Percentiles rank a stretch among this genome's conserved stretches.
phyloP scores from a whole-genome alignment of 2,888 invertebrate species.

The Sphaeridia pumilis region DNA sequence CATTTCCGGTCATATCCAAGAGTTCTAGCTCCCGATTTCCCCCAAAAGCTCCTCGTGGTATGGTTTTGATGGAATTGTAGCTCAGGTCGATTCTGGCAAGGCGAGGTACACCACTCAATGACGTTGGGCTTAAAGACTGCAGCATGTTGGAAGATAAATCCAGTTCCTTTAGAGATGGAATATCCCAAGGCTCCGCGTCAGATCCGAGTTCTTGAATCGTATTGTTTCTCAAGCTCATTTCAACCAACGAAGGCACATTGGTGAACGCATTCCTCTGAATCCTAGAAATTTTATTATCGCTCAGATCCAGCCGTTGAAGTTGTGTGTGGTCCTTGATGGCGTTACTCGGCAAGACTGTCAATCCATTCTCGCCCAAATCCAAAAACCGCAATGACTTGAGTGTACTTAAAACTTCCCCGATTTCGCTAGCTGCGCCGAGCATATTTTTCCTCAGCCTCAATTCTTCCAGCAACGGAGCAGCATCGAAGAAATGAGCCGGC shows the following conservation, averaged over 20 bases:
- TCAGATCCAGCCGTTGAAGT: conserved; percentile 65
- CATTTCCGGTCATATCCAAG: conserved; percentile 64
- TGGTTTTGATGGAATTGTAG: conserved; percentile 33
- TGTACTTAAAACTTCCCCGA: conserved; percentile 62
- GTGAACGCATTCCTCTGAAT: conserved; percentile 69
- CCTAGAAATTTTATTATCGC: conserved; percentile 60
- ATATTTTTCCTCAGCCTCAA: conserved; percentile 40
- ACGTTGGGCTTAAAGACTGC: conserved; percentile 46
- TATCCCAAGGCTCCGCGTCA: conserved; percentile 28
- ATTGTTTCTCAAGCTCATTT: conserved; percentile 70
- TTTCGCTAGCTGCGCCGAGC: conserved; percentile 60
- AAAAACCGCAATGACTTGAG: conserved; percentile 63
- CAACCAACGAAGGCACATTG: conserved; percentile 70
- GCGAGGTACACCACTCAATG: conserved; percentile 34
- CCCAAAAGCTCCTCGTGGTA: conserved; percentile 30
- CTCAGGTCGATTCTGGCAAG: conserved; percentile 35
- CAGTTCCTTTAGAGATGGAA: conserved; percentile 47
- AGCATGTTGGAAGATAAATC: conserved; percentile 68
- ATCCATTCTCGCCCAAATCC: conserved; percentile 64
- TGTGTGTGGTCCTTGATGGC: conserved; percentile 66
- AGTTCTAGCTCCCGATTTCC: conserved; percentile 29
- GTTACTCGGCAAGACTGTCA: conserved; percentile 65
- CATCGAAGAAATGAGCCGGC: conserved; percentile 62
- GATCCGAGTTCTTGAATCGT: conserved; percentile 54
- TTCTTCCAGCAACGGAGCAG: conserved; percentile 51